Conservation (phyloP, 2,113 vertebrate species). For the Lasiurus cinereus region DNA sequence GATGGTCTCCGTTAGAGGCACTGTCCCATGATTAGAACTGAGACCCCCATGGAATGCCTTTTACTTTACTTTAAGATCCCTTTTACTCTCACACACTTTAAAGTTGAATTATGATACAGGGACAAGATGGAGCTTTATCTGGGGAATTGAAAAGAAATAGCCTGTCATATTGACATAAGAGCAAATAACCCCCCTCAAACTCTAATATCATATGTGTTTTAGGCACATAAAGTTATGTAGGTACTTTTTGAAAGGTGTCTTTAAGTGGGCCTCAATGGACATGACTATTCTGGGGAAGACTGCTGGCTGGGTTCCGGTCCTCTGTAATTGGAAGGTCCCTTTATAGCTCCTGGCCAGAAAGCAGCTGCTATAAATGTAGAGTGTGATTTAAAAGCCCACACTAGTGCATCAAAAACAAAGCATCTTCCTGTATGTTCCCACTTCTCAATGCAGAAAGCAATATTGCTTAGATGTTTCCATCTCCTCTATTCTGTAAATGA, state of each 20-base stretch:
- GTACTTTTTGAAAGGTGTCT: slow-evolving; percentile 1
- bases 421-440: neutral
- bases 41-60: neutral
- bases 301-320: neutral
- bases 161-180: neutral
- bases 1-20: neutral
- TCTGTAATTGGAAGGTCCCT: neutral
- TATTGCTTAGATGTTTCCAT: slow-evolving; percentile 27
- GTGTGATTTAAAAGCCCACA: neutral
- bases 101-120: neutral
- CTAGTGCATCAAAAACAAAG: neutral
- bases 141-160: slow-evolving; percentile 33
- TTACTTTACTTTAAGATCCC: neutral
- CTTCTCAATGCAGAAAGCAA: slow-evolving; percentile 24
- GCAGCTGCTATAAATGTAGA: neutral
- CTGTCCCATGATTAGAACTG: neutral
- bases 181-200: neutral
- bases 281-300: neutral
- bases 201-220: neutral
- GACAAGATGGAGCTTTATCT: neutral
- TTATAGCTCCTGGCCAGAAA: neutral
- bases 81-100: neutral
- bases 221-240: neutral
- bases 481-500: slow-evolving; percentile 3
- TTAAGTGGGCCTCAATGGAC: neutral